These are phyloP conservation scores for Melolontha melolontha DNA, from an alignment of 2,888 invertebrate species.

Conservation along the genomic window DNA sequence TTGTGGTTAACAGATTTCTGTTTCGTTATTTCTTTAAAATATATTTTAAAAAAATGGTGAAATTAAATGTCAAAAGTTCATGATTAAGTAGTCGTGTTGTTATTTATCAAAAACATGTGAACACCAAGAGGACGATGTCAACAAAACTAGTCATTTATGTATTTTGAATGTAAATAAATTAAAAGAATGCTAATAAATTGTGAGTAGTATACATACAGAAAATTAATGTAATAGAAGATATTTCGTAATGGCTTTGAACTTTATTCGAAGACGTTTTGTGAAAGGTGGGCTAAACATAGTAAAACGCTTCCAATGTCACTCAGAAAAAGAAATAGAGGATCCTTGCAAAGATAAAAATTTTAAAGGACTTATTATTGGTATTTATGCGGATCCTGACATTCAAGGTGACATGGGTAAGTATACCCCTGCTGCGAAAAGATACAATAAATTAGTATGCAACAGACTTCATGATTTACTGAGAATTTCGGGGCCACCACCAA, in stretches of 20 bases:
- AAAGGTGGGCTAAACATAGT: slow-evolving; percentile 25
- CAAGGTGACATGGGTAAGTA: slow-evolving; percentile 70
- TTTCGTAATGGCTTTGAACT: slow-evolving; percentile 34
- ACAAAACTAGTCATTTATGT: slow-evolving; percentile 34
- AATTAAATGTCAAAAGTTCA: slow-evolving; percentile 10
- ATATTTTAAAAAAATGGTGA: slow-evolving; percentile 3
- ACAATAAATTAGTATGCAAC: slow-evolving; percentile 69
- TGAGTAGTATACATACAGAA: slow-evolving; percentile 32
- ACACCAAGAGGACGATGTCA: slow-evolving; percentile 39
- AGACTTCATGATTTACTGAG: slow-evolving; percentile 68
- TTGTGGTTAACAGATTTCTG: too few relatives aligned
- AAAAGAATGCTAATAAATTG: slow-evolving; percentile 43
- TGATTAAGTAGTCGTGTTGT: slow-evolving; percentile 30
- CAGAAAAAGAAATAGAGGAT: slow-evolving; percentile 45
- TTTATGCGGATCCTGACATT: slow-evolving; percentile 72
- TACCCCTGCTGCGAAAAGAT: slow-evolving; percentile 73
- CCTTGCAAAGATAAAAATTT: slow-evolving; percentile 55
- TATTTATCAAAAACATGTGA: slow-evolving; percentile 40
- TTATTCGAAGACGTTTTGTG: slow-evolving; percentile 38
- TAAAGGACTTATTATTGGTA: slow-evolving; percentile 72
- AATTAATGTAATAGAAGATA: slow-evolving; percentile 28
- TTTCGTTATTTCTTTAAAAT: neutral
- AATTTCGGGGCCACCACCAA: slow-evolving; percentile 67
- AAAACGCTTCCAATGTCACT: slow-evolving; percentile 39
- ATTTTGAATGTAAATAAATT: slow-evolving; percentile 32